Evolutionary conservation across 2,113 vertebrate genomes (phyloP).

Genomic region (Antechinus flavipes): DNA sequence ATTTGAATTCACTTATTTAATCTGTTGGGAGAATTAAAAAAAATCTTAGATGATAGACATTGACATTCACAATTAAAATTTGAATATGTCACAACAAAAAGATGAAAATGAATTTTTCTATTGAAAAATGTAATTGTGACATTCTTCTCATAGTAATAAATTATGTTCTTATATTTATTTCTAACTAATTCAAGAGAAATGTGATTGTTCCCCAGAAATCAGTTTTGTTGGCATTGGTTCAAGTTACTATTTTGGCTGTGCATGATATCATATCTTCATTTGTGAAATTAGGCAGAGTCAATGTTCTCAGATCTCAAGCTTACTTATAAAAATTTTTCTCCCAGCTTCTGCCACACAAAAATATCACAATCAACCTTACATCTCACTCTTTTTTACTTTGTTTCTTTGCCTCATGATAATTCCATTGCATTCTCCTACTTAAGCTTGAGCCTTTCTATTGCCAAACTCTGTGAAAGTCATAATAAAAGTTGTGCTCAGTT

Average conservation of each 20-base stretch:
- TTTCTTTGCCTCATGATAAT: not conserved
- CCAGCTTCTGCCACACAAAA: not conserved
- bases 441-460: not conserved
- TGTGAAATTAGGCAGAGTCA: not conserved
- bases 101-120: not conserved
- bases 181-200: not conserved
- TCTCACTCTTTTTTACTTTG: not conserved
- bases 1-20: not conserved
- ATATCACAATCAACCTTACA: slow-evolving; percentile 1
- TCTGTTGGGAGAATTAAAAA: not conserved
- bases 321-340: not conserved
- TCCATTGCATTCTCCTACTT: not conserved
- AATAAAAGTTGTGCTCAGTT: not conserved
- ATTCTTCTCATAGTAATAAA: not conserved
- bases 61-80: not conserved
- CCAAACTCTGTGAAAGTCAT: not conserved
- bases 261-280: not conserved
- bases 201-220: not conserved
- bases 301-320: not conserved
- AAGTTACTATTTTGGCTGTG: not conserved
- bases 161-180: slow-evolving; percentile 25
- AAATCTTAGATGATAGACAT: not conserved
- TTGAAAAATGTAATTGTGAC: not conserved
- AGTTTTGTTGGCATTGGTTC: not conserved
- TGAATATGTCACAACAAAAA: slow-evolving; percentile 22